A percentile compares a stretch with the other conserved stretches of the same genome.
Conservation (phyloP, 2,888 invertebrate genomes). For the Lochmaea capreae region DNA sequence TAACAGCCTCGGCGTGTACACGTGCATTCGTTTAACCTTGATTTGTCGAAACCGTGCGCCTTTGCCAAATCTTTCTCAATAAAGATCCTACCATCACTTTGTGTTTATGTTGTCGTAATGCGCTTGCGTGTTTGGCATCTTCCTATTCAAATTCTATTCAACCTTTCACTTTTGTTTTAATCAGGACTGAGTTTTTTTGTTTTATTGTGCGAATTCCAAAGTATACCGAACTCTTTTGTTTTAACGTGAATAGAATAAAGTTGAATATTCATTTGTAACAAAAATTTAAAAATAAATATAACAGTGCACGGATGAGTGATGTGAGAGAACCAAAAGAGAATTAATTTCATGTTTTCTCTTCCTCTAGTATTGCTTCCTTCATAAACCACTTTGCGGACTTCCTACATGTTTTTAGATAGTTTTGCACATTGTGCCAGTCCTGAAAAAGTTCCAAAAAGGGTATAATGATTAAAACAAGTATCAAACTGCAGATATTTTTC, state of each 20-base stretch:
- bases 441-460: no score
- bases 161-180: conserved; percentile 1
- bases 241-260: not conserved
- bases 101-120: not conserved
- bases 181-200: not conserved
- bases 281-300: no score
- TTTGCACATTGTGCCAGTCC: no score
- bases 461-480: no score
- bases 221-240: not conserved
- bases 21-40: conserved; percentile 33
- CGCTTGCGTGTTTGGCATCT: not conserved
- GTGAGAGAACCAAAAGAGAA: no score
- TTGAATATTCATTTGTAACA: no score
- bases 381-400: no score
- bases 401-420: no score
- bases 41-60: conserved; percentile 12
- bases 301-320: no score
- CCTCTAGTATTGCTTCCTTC: no score
- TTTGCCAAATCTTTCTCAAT: conserved; percentile 9
- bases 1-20: conserved; percentile 20
- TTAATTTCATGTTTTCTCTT: no score
- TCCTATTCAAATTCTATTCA: not conserved
- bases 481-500: no score
- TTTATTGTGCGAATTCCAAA: not conserved
- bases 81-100: not conserved